phyloP scores from a whole-genome alignment of 2,888 invertebrate genomes.

The Leucophenga maculata region DNA sequence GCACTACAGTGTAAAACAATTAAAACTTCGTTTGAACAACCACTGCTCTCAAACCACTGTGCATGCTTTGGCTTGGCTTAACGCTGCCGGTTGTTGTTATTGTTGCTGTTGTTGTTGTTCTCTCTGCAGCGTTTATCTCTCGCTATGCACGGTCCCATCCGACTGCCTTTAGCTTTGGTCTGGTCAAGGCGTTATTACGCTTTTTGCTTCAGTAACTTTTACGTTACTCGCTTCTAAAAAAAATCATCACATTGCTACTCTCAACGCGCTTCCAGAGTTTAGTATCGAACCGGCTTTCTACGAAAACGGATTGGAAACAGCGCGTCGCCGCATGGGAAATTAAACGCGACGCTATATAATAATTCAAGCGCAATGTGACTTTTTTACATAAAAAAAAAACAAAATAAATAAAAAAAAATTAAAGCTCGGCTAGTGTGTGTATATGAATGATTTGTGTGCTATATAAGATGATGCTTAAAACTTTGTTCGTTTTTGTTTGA shows the following conservation, averaged over 20 bases:
- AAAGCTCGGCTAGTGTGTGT: conserved; percentile 10
- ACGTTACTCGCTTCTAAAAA: too few species aligned
- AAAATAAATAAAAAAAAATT: neutral
- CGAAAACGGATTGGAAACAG: conserved; percentile 66
- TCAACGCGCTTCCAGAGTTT: conserved; percentile 43
- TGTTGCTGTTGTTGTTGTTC: conserved; percentile 34
- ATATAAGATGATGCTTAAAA: conserved; percentile 8
- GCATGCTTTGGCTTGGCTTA: conserved; percentile 51
- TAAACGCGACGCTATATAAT: too few species aligned
- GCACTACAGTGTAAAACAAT: too few species aligned
- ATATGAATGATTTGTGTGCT: conserved; percentile 8
- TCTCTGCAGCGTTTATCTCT: neutral
- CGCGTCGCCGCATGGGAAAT: conserved; percentile 25
- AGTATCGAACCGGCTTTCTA: conserved; percentile 73
- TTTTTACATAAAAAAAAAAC: neutral
- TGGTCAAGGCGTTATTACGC: conserved; percentile 59
- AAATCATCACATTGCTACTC: neutral
- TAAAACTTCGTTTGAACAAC: too few species aligned
- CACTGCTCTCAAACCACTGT: neutral
- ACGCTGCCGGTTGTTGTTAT: conserved; percentile 45
- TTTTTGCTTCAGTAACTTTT: neutral
- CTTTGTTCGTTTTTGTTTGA: neutral
- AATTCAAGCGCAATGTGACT: neutral
- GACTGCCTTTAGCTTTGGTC: conserved; percentile 17
- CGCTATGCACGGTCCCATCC: neutral